Evolutionary conservation across 2,113 vertebrate species (phyloP).

Genomic region (Microcebus ravelobensis): DNA sequence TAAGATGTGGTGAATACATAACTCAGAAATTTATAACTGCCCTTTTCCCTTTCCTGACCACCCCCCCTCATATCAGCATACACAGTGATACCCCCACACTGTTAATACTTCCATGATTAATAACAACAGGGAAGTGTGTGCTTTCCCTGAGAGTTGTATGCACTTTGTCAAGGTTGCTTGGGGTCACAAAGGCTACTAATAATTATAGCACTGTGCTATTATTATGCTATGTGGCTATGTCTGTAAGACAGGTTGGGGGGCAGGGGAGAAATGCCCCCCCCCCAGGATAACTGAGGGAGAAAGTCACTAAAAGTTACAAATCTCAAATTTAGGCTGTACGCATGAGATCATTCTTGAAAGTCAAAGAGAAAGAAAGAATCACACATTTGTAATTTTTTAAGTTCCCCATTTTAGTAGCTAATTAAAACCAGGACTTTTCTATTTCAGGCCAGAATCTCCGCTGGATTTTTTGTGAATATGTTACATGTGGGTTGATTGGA

Average conservation of each 20-base stretch:
- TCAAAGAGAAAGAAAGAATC: not conserved
- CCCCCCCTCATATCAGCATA: not conserved
- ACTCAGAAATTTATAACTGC: constrained; percentile 63
- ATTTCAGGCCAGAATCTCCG: not conserved
- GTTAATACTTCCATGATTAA: constrained; percentile 71
- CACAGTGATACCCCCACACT: not conserved
- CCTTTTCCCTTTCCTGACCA: not conserved
- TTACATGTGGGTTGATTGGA: not conserved
- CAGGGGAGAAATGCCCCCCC: not conserved
- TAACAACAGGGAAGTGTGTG: constrained; percentile 69
- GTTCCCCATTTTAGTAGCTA: constrained; percentile 8
- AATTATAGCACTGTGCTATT: not conserved
- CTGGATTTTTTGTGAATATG: not conserved
- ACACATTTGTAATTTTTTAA: constrained; percentile 27
- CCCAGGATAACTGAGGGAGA: not conserved
- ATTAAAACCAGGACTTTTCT: constrained; percentile 25
- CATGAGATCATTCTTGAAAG: not conserved
- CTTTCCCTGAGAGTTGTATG: constrained; percentile 56
- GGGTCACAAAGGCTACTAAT: constrained; percentile 52
- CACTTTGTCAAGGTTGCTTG: constrained; percentile 77
- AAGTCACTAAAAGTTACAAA: constrained; percentile 26
- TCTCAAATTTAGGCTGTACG: not conserved
- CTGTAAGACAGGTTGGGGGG: not conserved
- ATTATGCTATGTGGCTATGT: constrained; percentile 1
- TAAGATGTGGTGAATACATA: constrained; percentile 47